Conservation (phyloP, 2,888 invertebrate genomes). For the Phania funesta region DNA sequence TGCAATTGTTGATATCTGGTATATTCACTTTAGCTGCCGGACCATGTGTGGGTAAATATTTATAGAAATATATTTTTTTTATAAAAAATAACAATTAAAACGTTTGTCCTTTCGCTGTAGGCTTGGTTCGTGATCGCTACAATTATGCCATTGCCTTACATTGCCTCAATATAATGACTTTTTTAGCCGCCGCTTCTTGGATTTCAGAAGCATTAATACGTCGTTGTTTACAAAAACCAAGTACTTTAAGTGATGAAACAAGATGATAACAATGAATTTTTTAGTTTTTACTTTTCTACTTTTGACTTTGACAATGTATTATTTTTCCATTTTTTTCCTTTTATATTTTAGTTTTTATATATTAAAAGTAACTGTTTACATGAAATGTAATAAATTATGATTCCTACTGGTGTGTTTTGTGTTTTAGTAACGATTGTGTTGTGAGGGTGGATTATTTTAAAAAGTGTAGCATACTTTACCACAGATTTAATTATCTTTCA, state of each 20-base stretch:
- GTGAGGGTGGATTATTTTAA: not conserved
- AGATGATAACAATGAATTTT: conserved; percentile 25
- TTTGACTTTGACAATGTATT: not conserved
- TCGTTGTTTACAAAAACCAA: conserved; percentile 68
- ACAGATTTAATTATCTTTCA: not conserved
- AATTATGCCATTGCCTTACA: conserved; percentile 84
- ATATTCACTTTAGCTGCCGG: conserved; percentile 84
- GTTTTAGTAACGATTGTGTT: not conserved
- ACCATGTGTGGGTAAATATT: conserved; percentile 84
- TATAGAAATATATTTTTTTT: not conserved
- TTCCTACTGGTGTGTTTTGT: not conserved
- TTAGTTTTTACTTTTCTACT: conserved; percentile 19
- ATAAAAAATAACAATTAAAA: not conserved
- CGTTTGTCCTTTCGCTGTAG: conserved; percentile 77
- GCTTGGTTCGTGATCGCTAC: conserved; percentile 84
- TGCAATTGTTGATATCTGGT: conserved; percentile 86
- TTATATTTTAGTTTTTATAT: not conserved
- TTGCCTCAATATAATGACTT: conserved; percentile 85
- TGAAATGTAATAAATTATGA: not conserved
- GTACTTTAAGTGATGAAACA: conserved; percentile 52
- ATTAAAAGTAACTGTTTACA: not conserved
- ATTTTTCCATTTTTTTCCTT: not conserved
- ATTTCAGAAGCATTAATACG: conserved; percentile 81
- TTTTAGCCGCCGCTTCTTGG: conserved; percentile 85
- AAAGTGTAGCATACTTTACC: conserved; percentile 18